Base-by-base conservation (phyloP, 2,113 vertebrate genomes). In the Brachyhypopomus occidentalis region DNA sequence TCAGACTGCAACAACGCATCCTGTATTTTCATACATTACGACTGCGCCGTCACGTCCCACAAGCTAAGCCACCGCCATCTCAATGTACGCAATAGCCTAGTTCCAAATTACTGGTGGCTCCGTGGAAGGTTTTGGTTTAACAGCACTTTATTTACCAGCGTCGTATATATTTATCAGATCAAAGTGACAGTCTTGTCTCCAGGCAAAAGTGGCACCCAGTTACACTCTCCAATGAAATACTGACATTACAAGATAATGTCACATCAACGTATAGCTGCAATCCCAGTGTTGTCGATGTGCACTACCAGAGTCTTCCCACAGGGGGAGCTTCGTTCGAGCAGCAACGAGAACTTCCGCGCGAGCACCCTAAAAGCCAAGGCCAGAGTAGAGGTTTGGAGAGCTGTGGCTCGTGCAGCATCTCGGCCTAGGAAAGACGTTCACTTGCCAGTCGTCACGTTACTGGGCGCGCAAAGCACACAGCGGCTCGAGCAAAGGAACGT, bases 271-370 rank as follows among this genome's bases (percentile, higher is more conserved):
- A 38, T 20, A 45, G n/a, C 5, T n/a, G 30, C 48, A 36, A 19
- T 66, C 34, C 17, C 30, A 70, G 2, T n/a, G 17, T n/a, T n/a
- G 7, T n/a, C 27, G 23, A 19, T 3, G 36, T 76, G 63, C 75
- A 25, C n/a, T 84, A 62, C 72, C 63, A 2, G 38, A 36, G 12
- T 72, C 73, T 56, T 41, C 77, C 70, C n/a, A 78, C 69, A 87
- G 85, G 74, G 27, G 16, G 73, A 75, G 59, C 80, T 69, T 82
- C 27, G 75, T 41, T 77, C 41, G 19, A 25, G 23, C 67, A 60
- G 67, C 22, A 75, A n/a, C 23, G 45, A 22, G 7, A 52, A 62
- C 41, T 78, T 80, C 27, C 72, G 60, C 59, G 66, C 72, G 38
- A 5, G 12, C 63, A 77, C 11, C 67, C 22, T 14, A 14, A 62